These are phyloP conservation scores for human (Homo sapiens) DNA, from an alignment of 2,113 vertebrate genomes.

Conservation along the genomic window GRCh38 chr2:138003001-138003500, in stretches of 20 bases:
- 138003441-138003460: background rate
- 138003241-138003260: background rate
- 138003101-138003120: too few species aligned
- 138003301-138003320: background rate
- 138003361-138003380: background rate
- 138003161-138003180: too few species aligned
- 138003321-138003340: background rate
- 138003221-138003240: too few species aligned
- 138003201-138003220: too few species aligned
- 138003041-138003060: too few species aligned
- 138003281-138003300: background rate
- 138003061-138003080: too few species aligned
- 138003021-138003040: too few species aligned
- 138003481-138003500: background rate
- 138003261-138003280: background rate
- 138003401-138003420: background rate
- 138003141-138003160: too few species aligned
- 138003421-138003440: background rate
- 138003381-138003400: background rate
- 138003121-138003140: too few species aligned
- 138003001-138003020: too few species aligned
- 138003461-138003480: slow-evolving; percentile 1
- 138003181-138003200: too few species aligned
- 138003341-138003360: background rate
- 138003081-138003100: too few species aligned